A percentile compares a stretch with the other conserved stretches of the same genome.
phyloP scores from a whole-genome alignment of 2,797 vertebrate species.

The Dryobates pubescens region DNA sequence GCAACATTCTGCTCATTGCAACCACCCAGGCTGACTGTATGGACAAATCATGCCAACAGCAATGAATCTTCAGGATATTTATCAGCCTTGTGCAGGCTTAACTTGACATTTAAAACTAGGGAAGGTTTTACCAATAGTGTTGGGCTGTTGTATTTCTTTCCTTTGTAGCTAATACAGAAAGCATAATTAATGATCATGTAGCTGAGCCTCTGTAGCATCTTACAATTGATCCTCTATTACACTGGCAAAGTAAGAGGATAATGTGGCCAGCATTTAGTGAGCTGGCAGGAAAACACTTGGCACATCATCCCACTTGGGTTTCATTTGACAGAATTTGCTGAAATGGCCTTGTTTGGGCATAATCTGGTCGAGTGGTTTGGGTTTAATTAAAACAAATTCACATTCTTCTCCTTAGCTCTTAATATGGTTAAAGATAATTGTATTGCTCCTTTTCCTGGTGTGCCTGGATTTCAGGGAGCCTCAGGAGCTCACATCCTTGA shows the following conservation, averaged over 20 bases:
- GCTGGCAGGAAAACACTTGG: conserved; percentile 72
- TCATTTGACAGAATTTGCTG: conserved; percentile 68
- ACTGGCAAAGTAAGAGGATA: conserved; percentile 72
- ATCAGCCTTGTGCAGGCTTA: conserved; percentile 47
- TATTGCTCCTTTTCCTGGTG: neutral
- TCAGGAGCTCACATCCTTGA: neutral
- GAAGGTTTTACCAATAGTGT: conserved; percentile 40
- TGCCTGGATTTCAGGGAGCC: neutral
- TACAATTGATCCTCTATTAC: conserved; percentile 75
- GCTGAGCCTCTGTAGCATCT: conserved; percentile 65
- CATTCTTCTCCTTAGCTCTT: neutral
- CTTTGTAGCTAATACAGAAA: conserved; percentile 71
- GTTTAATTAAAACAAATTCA: conserved; percentile 36
- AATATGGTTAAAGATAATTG: neutral
- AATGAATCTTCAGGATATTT: conserved; percentile 44
- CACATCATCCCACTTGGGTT: conserved; percentile 54
- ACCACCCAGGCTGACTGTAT: neutral
- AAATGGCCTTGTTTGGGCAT: conserved; percentile 60
- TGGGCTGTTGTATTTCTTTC: conserved; percentile 28
- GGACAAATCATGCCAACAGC: neutral
- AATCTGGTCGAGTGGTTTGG: conserved; percentile 26
- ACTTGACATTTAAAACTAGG: conserved; percentile 66
- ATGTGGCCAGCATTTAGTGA: conserved; percentile 64
- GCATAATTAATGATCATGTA: conserved; percentile 75
- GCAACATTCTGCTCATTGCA: neutral